phyloP scores from a whole-genome alignment of 2,888 invertebrate species.

The Oeneis ivallda region DNA sequence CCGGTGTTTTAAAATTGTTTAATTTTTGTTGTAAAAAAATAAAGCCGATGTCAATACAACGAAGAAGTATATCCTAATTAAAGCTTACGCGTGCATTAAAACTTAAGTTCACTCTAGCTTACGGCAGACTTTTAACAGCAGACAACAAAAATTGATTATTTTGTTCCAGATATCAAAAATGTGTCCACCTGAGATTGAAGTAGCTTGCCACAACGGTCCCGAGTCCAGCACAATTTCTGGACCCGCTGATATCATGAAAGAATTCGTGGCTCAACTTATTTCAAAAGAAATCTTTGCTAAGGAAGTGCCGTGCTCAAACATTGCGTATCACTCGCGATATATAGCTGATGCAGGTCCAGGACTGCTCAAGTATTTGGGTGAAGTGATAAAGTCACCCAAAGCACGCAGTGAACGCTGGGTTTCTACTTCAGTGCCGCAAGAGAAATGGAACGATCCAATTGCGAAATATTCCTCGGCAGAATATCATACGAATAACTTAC shows the following conservation, averaged over 20 bases:
- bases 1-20: no score
- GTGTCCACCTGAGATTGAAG: constrained; percentile 82
- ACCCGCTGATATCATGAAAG: constrained; percentile 82
- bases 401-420: constrained; percentile 87
- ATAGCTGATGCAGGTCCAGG: constrained; percentile 82
- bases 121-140: not conserved
- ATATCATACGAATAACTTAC: constrained; percentile 91
- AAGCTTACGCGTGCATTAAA: no score
- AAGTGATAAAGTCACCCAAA: constrained; percentile 83
- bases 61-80: no score
- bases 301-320: constrained; percentile 86
- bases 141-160: not conserved
- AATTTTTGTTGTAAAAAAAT: no score
- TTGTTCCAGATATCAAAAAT: constrained; percentile 52
- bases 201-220: constrained; percentile 90
- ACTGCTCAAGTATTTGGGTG: constrained; percentile 80
- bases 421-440: constrained; percentile 87
- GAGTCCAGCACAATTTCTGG: constrained; percentile 91
- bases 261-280: constrained; percentile 77
- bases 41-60: no score
- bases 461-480: constrained; percentile 86
- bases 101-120: no score
- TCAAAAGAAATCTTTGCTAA: constrained; percentile 64
- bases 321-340: constrained; percentile 94
- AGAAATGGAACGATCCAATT: constrained; percentile 77